Conservation (phyloP, 2,113 vertebrate species). For the Microtus ochrogaster region DNA sequence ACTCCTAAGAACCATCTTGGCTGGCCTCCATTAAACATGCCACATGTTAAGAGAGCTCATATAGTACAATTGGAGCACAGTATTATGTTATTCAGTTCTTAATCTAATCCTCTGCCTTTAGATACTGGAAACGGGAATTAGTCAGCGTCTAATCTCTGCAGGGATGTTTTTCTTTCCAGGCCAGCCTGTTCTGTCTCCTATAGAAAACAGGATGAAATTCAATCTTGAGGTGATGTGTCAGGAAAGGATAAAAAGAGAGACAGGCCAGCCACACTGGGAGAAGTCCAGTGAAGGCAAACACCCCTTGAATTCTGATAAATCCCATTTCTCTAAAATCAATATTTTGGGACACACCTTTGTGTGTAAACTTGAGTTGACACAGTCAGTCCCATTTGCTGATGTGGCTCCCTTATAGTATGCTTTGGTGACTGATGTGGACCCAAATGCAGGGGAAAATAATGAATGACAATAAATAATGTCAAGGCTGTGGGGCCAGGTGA, state of each 20-base stretch:
- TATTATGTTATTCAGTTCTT: conserved; percentile 73
- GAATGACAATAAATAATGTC: not conserved
- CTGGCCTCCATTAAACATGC: conserved; percentile 56
- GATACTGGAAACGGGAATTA: conserved; percentile 79
- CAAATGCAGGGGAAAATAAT: not conserved
- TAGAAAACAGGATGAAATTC: conserved; percentile 70
- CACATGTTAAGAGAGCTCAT: conserved; percentile 65
- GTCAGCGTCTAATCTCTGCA: conserved; percentile 73
- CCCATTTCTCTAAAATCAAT: not conserved
- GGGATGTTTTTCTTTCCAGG: conserved; percentile 73
- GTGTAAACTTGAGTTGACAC: not conserved
- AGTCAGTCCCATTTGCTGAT: conserved; percentile 5
- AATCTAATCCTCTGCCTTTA: conserved; percentile 75
- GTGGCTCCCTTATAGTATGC: not conserved
- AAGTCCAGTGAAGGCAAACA: conserved; percentile 34
- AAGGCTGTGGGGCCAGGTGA: not conserved
- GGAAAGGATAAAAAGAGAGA: not conserved
- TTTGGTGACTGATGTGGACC: not conserved
- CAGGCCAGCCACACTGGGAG: not conserved
- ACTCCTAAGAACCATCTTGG: conserved; percentile 55
- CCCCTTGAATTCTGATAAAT: conserved; percentile 7
- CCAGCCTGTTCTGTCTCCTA: conserved; percentile 68
- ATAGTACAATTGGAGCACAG: conserved; percentile 49
- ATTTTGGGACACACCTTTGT: not conserved
- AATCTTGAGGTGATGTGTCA: conserved; percentile 56